These are phyloP conservation scores for Actinemys pallida DNA, from an alignment of 2,113 vertebrate species.

Conservation along the genomic window DNA sequence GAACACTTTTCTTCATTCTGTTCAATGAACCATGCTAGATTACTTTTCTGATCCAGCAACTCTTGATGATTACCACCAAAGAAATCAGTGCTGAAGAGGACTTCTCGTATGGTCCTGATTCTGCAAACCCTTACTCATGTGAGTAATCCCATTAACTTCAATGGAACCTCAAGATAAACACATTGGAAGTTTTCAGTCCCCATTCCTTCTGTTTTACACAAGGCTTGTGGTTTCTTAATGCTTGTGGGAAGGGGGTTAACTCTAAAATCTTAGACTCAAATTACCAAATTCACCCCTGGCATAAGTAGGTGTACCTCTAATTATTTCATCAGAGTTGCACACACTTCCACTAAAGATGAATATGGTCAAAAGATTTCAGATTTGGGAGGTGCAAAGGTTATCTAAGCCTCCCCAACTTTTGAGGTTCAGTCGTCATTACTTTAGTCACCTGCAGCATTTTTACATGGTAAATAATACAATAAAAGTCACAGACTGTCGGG, in stretches of 20 bases:
- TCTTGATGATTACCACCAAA: not conserved
- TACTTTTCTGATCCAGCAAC: not conserved
- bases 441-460: not conserved
- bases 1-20: not conserved
- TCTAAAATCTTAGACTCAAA: not conserved
- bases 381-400: not conserved
- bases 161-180: not conserved
- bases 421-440: not conserved
- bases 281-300: not conserved
- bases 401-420: not conserved
- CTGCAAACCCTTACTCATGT: accelerated
- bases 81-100: not conserved
- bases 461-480: constrained; percentile 14
- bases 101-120: not conserved
- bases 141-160: not conserved
- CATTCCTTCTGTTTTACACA: accelerated
- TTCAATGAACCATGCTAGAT: not conserved
- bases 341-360: not conserved
- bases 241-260: not conserved
- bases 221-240: not conserved
- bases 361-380: accelerated
- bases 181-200: not conserved
- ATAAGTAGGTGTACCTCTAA: not conserved
- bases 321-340: not conserved
- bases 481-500: not conserved